Evolutionary conservation across 2,888 invertebrate species (phyloP), one percentile per base, ranked within the genome.

Genomic region (Tenthredo mesomela): DNA sequence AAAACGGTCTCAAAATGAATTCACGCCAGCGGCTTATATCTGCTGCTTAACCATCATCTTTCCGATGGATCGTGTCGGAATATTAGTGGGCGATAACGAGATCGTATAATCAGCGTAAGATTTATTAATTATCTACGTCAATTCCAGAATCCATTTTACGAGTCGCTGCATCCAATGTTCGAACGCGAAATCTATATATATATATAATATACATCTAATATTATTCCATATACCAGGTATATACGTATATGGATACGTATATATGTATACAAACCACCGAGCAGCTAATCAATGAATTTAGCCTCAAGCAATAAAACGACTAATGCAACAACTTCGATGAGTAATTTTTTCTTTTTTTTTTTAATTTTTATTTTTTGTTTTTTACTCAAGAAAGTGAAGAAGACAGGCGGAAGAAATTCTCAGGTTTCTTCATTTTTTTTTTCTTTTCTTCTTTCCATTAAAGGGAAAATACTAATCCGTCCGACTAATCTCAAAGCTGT

Each of bases 101-200:
- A 61, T 80, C 37, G 78, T 40, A 80, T 58, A 80, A 80, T 80
- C 40, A 21, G 40, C 37, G 10, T 50, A 40, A 78, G 78, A 80
- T 80, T 61, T 80, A 80, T 80, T 61, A 80, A 80, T 80, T 25
- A 40, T 50, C 58, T n/a, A 58, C 61, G 78, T 58, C 78, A 58
- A 80, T 80, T 37, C 78, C 61, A 80, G 61, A 61, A 80, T 80
- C 58, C 61, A 61, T 80, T 80, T 61, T 61, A 80, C 61, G 78
- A 80, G 15, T 61, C 78, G 15, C 78, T 80, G 78, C 40, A 50
- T 80, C 78, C 61, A 61, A 80, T 80, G 37, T 80, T 80, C 78
- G 37, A 37, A 58, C 15, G 37, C 4, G 21, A 40, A 54, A 50
- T 61, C 18, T 61, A 37, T 21, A 37, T 12, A 58, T 54, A 61